These are phyloP conservation scores for Melitaea cinxia DNA, from an alignment of 1,140 invertebrate genomes.

Conservation along the genomic window DNA sequence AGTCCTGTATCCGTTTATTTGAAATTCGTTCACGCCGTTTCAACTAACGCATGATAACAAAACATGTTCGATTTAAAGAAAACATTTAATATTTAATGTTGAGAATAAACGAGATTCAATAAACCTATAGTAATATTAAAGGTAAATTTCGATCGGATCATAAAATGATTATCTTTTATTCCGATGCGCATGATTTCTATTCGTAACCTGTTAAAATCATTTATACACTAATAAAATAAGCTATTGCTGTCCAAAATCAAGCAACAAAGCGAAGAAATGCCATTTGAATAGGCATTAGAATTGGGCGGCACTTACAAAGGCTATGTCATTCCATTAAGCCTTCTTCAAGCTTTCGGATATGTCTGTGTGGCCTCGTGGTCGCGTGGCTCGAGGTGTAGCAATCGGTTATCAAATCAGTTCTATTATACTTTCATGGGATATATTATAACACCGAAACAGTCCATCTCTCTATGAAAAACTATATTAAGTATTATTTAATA, in stretches of 20 bases:
- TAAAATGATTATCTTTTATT: slow-evolving; percentile 33
- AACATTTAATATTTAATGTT: slow-evolving; percentile 38
- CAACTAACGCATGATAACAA: slow-evolving; percentile 19
- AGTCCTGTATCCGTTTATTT: slow-evolving; percentile 20
- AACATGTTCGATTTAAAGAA: slow-evolving; percentile 28
- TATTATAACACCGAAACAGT: slow-evolving; percentile 14
- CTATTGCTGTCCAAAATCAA: slow-evolving; percentile 79
- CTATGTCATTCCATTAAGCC: slow-evolving; percentile 79
- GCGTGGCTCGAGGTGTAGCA: slow-evolving; percentile 68
- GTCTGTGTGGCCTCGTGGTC: slow-evolving; percentile 75
- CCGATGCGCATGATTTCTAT: slow-evolving; percentile 27
- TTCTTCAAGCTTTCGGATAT: slow-evolving; percentile 72
- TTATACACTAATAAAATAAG: slow-evolving; percentile 78
- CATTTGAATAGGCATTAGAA: slow-evolving; percentile 80
- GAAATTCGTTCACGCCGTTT: slow-evolving; percentile 25
- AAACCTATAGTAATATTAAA: slow-evolving; percentile 4
- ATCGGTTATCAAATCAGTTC: slow-evolving; percentile 75
- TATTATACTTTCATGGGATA: slow-evolving; percentile 60
- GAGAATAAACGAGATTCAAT: slow-evolving; percentile 30
- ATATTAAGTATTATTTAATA: no score
- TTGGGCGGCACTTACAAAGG: slow-evolving; percentile 79
- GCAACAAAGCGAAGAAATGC: slow-evolving; percentile 79
- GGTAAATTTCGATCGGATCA: slow-evolving; percentile 28
- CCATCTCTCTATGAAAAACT: slow-evolving; percentile 9
- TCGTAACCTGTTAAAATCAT: slow-evolving; percentile 66